Base-by-base conservation (phyloP, 2,113 vertebrate species). In the Fregata magnificens region DNA sequence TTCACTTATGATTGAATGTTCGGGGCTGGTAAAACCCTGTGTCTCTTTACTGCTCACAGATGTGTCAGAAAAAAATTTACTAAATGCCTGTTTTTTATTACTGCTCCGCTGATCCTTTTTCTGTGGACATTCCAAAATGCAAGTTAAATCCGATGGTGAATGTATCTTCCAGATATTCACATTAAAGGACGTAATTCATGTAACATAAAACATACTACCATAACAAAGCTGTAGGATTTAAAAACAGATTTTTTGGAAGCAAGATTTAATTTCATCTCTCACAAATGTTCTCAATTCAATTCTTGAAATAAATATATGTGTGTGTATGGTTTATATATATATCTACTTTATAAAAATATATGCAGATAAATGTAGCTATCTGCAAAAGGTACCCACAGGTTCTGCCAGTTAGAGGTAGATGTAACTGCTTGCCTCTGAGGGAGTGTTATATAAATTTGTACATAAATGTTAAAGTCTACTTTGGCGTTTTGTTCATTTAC, bases 11-110 rank as follows among this genome's bases (percentile, higher is more conserved):
- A 92, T 82, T 94, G 94, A 98, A 95, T 59, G 95, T 58, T 94
- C 71, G 19, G 93, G 80, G 76, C 96, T 96, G 95, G 95, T 96
- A 95, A 97, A 96, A 93, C 58, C 95, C 83, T 78, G 87, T 89
- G 79, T 96, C 82, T 96, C 93, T 97, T 96, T 97, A 98, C 95
- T 96, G 90, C 87, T 95, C 93, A 94, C 97, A 98, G 97, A 97
- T 97, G 96, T 98, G 94, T 96, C 96, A 95, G 92, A 93, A 95
- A 96, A 79, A 97, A 93, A 95, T 74, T 88, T 91, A 90, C 89
- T 96, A 97, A 95, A 96, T 95, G 96, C 93, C 93, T 96, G 93
- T 0, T 55, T 96, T 97, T 97, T 96, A 95, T 95, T 96, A 95
- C 92, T 82, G 88, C 93, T 95, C 88, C 38, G 40, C 71, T 95